Percentiles rank a stretch among this genome's conserved stretches.
Conservation (phyloP, 64 coral and sea anemone species). For the Pocillopora damicornis region DNA sequence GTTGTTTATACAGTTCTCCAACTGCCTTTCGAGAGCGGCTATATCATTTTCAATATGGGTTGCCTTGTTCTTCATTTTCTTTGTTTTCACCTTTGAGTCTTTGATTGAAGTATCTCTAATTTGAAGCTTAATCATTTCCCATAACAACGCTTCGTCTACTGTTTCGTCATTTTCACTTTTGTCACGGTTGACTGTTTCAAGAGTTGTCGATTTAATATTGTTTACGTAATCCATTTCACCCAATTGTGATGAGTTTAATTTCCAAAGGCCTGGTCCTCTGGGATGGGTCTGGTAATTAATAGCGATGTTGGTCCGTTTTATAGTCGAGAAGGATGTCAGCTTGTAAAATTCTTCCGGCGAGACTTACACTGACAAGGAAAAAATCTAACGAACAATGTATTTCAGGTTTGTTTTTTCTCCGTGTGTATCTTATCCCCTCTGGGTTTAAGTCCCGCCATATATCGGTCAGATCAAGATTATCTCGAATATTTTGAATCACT, state of each 20-base stretch:
- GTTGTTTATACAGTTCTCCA: no score
- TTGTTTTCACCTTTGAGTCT: conserved; percentile 3
- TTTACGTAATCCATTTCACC: background rate
- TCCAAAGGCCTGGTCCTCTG: background rate
- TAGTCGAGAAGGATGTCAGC: conserved; percentile 19
- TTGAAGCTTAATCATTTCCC: conserved; percentile 12
- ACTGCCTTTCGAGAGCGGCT: no score
- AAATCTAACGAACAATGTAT: conserved; percentile 30
- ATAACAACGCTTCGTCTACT: background rate
- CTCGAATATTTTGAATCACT: background rate
- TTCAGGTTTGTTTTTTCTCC: background rate
- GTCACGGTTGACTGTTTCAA: no score
- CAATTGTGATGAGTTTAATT: conserved; percentile 15
- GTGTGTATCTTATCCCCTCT: no score
- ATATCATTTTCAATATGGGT: no score
- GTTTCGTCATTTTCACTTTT: background rate
- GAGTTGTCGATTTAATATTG: background rate
- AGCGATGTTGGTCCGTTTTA: conserved; percentile 4
- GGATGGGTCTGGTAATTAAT: no score
- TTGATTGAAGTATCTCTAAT: conserved; percentile 18
- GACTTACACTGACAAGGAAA: conserved; percentile 20
- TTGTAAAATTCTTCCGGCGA: conserved; percentile 8
- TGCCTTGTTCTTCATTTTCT: background rate
- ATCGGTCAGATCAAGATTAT: background rate
- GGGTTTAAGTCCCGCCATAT: background rate